Conservation (phyloP, 2,797 vertebrate genomes). For the Muraenolepis orangiensis region DNA sequence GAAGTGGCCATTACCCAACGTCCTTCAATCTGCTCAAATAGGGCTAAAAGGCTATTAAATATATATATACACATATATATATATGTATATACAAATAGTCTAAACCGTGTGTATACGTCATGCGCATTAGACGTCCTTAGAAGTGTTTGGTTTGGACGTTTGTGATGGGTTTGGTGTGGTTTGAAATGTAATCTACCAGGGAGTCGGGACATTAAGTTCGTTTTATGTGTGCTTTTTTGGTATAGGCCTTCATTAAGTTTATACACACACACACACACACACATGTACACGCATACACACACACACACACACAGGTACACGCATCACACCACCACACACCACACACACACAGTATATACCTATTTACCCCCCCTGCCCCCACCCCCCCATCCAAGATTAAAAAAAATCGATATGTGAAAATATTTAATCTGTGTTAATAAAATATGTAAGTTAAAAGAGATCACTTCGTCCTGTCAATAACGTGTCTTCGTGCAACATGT, state of each 20-base stretch:
- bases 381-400: neutral
- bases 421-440: neutral
- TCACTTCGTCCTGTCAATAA: neutral
- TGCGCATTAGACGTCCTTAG: no score
- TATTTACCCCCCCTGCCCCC: no score
- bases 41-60: constrained; percentile 55
- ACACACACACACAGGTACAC: no score
- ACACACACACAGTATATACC: no score
- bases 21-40: constrained; percentile 59
- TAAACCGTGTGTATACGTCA: no score
- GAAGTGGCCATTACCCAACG: constrained; percentile 66
- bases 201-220: neutral
- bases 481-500: neutral
- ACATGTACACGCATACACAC: no score
- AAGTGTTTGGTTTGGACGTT: constrained; percentile 3
- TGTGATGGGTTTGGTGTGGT: no score
- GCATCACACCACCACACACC: no score
- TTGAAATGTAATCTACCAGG: neutral
- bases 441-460: neutral
- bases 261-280: no score
- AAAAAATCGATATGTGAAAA: neutral
- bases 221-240: neutral
- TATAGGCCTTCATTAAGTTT: neutral
- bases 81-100: no score
- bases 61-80: no score